Evolutionary conservation across 2,113 vertebrate genomes (phyloP).

Genomic region (Strix uralensis): DNA sequence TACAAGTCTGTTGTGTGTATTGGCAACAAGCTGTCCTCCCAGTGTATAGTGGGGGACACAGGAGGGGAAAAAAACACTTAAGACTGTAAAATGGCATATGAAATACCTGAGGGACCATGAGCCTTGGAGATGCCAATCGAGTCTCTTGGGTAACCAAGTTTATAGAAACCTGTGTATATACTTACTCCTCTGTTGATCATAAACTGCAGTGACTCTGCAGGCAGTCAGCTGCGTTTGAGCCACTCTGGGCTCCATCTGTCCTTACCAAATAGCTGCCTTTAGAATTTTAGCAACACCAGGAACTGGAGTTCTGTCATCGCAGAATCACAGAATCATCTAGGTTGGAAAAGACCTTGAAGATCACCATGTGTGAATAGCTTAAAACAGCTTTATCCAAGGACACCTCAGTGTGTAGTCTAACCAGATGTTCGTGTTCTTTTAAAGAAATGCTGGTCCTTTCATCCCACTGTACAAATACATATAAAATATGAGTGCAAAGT

Average conservation of each 20-base stretch:
- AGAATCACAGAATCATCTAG: too few relatives aligned
- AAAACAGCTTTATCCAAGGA: not conserved
- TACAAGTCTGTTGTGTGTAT: not conserved
- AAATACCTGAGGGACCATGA: not conserved
- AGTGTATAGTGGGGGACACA: not conserved
- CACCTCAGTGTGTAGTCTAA: not conserved
- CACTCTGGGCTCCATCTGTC: not conserved
- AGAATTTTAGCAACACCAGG: not conserved
- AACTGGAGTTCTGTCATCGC: not conserved
- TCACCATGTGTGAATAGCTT: not conserved
- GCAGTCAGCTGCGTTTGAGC: not conserved
- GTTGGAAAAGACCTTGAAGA: too few relatives aligned
- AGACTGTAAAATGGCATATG: not conserved
- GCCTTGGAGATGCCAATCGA: not conserved
- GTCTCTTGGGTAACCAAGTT: not conserved
- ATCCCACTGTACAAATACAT: not conserved
- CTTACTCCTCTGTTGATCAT: not conserved
- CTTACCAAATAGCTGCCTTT: not conserved
- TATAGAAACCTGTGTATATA: not conserved
- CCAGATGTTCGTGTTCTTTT: not conserved
- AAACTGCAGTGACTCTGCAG: not conserved
- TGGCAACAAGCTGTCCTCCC: not conserved
- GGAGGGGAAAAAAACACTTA: not conserved
- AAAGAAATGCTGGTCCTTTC: not conserved
- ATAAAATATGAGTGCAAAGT: not conserved